Conservation (phyloP, 2,888 invertebrate species). For the Adelognathus sp. region DNA sequence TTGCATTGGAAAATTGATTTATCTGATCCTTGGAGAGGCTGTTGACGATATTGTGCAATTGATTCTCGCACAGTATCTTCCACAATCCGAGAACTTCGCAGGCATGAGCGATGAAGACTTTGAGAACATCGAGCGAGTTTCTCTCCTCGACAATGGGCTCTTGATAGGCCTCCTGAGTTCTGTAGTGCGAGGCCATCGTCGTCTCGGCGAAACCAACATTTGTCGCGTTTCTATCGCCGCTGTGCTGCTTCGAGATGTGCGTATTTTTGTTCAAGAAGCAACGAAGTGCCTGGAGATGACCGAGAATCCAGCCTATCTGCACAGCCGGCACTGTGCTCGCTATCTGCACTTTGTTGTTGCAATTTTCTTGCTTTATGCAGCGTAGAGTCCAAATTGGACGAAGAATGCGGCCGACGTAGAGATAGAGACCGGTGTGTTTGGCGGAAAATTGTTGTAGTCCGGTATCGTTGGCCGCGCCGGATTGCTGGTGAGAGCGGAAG, state of each 20-base stretch:
- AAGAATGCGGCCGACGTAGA: slow-evolving; percentile 94
- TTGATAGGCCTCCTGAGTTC: slow-evolving; percentile 64
- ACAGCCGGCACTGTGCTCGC: slow-evolving; percentile 72
- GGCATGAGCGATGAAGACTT: slow-evolving; percentile 88
- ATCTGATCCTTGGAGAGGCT: slow-evolving; percentile 86
- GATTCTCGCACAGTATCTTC: slow-evolving; percentile 96
- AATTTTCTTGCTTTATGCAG: slow-evolving; percentile 85
- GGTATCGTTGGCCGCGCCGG: slow-evolving; percentile 67
- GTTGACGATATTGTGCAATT: slow-evolving; percentile 90
- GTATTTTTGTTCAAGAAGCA: slow-evolving; percentile 89
- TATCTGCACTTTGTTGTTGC: slow-evolving; percentile 73
- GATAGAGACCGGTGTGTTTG: slow-evolving; percentile 96
- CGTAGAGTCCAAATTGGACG: slow-evolving; percentile 93
- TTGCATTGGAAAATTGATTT: slow-evolving; percentile 83
- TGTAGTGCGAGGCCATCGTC: slow-evolving; percentile 69
- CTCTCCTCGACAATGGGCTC: slow-evolving; percentile 85
- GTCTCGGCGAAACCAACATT: slow-evolving; percentile 76
- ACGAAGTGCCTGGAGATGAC: slow-evolving; percentile 88
- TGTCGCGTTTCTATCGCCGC: slow-evolving; percentile 66
- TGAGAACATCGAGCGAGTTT: slow-evolving; percentile 89
- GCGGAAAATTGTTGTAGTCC: slow-evolving; percentile 84
- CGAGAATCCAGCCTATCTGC: slow-evolving; percentile 84
- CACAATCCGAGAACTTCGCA: slow-evolving; percentile 96
- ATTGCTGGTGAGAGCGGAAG: slow-evolving; percentile 63
- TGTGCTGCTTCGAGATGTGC: slow-evolving; percentile 79